Conservation (phyloP, 2,797 vertebrate species). For the Eulemur rubriventer region DNA sequence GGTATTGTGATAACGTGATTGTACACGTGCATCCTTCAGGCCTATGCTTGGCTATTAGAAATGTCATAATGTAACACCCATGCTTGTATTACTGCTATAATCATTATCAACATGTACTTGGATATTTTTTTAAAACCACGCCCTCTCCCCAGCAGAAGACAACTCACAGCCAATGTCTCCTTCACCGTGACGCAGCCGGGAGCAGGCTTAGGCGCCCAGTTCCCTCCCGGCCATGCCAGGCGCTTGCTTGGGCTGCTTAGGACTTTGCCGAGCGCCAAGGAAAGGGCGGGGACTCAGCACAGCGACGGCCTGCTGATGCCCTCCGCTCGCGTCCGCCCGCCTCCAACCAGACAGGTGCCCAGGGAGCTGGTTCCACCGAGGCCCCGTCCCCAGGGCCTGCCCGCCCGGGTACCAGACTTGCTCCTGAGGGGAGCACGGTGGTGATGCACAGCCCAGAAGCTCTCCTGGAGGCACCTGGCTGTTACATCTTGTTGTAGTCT, state of each 20-base stretch:
- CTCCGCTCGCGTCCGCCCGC: accelerated
- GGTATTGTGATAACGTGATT: accelerated
- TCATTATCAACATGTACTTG: not conserved
- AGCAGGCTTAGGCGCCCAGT: not conserved
- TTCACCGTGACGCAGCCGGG: not conserved
- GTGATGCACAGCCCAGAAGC: not conserved
- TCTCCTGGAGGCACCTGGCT: not conserved
- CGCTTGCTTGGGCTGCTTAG: not conserved
- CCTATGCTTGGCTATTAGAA: not conserved
- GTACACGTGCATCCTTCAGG: accelerated
- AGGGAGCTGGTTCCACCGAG: not conserved
- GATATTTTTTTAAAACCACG: not conserved
- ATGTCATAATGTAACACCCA: not conserved
- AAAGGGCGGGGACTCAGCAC: not conserved
- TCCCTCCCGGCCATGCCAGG: not conserved
- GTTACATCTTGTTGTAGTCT: not conserved
- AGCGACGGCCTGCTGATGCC: accelerated
- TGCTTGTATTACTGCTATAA: not conserved
- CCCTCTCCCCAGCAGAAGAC: no score
- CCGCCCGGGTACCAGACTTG: not conserved
- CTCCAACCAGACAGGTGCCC: not conserved
- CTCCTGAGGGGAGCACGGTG: not conserved
- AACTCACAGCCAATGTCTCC: not conserved
- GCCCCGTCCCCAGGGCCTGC: not conserved
- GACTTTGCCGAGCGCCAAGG: accelerated